Conservation (phyloP, 2,113 vertebrate species). For the Notarius lentiginosus region DNA sequence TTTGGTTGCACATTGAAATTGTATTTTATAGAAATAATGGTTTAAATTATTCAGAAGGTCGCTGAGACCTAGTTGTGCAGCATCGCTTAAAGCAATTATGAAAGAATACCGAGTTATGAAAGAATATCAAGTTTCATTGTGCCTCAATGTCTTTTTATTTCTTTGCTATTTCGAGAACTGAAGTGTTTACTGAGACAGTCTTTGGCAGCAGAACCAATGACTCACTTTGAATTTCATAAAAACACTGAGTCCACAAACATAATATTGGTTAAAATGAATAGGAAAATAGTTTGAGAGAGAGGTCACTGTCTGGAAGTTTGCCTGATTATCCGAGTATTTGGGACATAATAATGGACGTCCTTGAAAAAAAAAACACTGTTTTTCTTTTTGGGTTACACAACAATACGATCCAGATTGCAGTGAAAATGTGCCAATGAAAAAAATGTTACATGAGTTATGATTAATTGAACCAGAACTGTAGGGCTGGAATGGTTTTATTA, state of each 20-base stretch:
- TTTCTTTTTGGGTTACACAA: neutral
- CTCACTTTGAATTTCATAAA: constrained; percentile 3
- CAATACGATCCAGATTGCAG: neutral
- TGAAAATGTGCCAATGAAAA: neutral
- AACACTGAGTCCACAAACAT: constrained; percentile 53
- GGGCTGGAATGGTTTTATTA: neutral
- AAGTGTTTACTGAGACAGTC: constrained; percentile 50
- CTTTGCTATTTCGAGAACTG: constrained; percentile 18
- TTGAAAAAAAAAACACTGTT: neutral
- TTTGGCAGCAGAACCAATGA: constrained; percentile 50
- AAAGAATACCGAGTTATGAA: neutral
- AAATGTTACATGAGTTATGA: neutral
- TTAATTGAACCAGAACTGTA: neutral
- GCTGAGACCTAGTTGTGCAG: neutral
- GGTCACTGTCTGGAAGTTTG: neutral
- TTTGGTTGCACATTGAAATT: neutral
- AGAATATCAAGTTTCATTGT: neutral
- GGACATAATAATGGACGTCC: neutral
- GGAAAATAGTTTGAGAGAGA: neutral
- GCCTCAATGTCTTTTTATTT: neutral
- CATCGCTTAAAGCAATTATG: neutral
- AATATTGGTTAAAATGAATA: neutral
- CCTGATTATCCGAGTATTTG: neutral
- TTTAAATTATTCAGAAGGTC: neutral
- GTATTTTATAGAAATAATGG: neutral